A percentile compares a stretch with the other conserved stretches of the same genome.
phyloP scores from a whole-genome alignment of 92 coral and sea anemone species.

The Siderastrea radians region DNA sequence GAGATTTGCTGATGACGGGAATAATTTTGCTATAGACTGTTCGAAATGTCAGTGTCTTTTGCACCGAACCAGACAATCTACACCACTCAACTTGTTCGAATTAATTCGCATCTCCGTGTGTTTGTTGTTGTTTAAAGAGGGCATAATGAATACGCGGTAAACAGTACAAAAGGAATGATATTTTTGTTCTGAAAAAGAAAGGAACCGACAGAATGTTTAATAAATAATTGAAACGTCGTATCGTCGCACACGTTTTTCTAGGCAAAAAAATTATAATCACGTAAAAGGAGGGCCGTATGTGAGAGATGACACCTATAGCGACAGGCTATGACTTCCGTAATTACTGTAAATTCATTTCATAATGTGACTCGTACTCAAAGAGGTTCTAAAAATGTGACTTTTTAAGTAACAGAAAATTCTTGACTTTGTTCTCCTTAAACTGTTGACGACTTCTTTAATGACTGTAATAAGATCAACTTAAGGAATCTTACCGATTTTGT shows the following conservation, averaged over 20 bases:
- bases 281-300: no score
- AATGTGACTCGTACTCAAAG: not conserved
- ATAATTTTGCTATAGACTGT: not conserved
- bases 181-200: not conserved
- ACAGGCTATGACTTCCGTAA: not conserved
- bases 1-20: not conserved
- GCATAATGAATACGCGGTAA: not conserved
- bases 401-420: not conserved
- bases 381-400: no score
- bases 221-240: not conserved
- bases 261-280: no score
- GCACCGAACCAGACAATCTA: not conserved
- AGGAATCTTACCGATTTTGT: not conserved
- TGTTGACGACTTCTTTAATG: not conserved
- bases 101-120: slow-evolving; percentile 1
- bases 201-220: not conserved
- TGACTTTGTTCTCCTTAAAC: not conserved
- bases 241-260: not conserved
- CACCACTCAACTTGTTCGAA: not conserved
- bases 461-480: not conserved
- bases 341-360: no score
- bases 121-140: not conserved
- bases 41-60: not conserved
- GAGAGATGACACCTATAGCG: not conserved
- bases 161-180: not conserved